Base-by-base conservation (phyloP, 2,888 invertebrate species). In the Oscheius onirici region DNA sequence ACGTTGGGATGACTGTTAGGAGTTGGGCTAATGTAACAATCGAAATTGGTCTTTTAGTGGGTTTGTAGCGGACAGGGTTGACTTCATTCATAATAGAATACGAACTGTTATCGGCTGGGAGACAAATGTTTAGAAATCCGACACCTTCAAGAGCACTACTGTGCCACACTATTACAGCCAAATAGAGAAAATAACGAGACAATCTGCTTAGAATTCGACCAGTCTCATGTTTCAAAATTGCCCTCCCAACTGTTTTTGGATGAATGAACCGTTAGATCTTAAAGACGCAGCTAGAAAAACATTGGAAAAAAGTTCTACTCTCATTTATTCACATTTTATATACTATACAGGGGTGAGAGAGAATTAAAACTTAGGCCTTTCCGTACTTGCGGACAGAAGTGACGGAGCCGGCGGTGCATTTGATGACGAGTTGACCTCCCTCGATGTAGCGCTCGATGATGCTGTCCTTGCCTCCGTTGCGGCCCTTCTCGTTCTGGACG, bases 401-500 rank as follows among this genome's bases (percentile, higher is more conserved):
- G 49, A 63, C 63, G 34, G 13, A 26, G 13, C 63, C 63, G 28
- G 24, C 6, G 46, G 13, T 63, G 63, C 63, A 63, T n/a, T 46
- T 49, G 71, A 84, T 82, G 63, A 77, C 54, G 57, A 85, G 81
- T 51, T 84, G 81, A 69, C 77, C 79, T 51, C 63, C 77, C 58
- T 82, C 80, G 69, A 85, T 72, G 75, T 71, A 81, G 17, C 84
- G 75, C 67, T 76, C 79, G 77, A 85, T 78, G 40, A 69, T 66
- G 13, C 81, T 81, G 72, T 83, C 78, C 75, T 83, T 84, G 13
- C 63, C 63, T 41, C 84, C 84, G 57, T 77, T 67, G 63, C 78
- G 77, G 54, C 77, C 81, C 65, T 76, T 80, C 73, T 81, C 83
- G 44, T 61, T 60, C 71, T 86, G 84, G 41, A 86, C 67, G 43